Conservation (phyloP, 23 tunicate genomes). For the Oikopleura vanhoeffeni region DNA sequence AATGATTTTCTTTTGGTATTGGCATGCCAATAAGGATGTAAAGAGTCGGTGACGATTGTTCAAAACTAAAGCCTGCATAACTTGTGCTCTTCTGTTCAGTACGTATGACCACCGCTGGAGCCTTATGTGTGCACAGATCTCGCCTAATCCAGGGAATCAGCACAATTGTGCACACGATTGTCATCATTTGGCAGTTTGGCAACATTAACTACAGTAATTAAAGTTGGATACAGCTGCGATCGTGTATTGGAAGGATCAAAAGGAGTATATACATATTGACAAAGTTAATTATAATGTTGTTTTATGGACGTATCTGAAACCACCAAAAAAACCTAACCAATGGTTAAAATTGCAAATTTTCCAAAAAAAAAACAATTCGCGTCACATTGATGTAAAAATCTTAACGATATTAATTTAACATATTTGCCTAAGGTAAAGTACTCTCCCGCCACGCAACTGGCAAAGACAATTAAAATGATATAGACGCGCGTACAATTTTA, state of each 20-base stretch:
- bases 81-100: neutral
- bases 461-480: no score
- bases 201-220: neutral
- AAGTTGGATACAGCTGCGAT: neutral
- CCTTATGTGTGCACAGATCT: neutral
- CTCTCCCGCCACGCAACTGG: no score
- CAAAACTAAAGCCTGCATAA: neutral
- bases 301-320: no score
- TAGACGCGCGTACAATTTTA: no score
- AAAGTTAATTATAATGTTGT: no score
- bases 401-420: no score
- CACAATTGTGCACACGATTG: neutral
- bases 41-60: neutral
- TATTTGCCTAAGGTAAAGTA: no score
- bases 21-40: neutral
- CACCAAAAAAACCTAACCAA: no score
- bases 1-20: neutral
- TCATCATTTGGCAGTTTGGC: neutral
- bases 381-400: no score
- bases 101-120: neutral
- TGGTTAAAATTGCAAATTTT: no score
- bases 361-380: no score
- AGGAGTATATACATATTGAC: no score
- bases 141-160: neutral
- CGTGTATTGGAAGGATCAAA: neutral